phyloP scores from a whole-genome alignment of 1,140 invertebrate species.

The Nylanderia fulva region DNA sequence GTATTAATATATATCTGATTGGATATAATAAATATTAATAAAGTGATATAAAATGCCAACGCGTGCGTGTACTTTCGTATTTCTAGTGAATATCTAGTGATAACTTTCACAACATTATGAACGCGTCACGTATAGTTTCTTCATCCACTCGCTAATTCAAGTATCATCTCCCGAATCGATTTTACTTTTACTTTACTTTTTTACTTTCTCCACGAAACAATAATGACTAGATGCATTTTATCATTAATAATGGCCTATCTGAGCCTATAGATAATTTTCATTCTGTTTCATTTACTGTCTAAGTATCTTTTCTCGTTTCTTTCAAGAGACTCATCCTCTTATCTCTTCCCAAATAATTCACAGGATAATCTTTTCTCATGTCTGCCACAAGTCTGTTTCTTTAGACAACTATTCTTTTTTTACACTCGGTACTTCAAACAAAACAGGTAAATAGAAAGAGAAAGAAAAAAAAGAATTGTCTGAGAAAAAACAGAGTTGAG shows the following conservation, averaged over 20 bases:
- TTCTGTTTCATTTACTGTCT: background rate
- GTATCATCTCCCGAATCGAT: background rate
- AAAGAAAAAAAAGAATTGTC: background rate
- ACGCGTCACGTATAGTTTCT: background rate
- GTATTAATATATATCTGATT: background rate
- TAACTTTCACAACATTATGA: too few relatives aligned
- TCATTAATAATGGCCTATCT: background rate
- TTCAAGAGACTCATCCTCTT: background rate
- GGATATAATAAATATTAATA: too few relatives aligned
- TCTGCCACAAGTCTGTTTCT: background rate
- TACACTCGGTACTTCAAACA: background rate
- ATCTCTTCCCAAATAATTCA: slow-evolving; percentile 13
- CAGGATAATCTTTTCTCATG: slow-evolving; percentile 15
- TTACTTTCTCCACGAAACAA: slow-evolving; percentile 21
- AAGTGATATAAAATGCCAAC: too few relatives aligned
- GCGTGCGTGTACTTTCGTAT: too few relatives aligned
- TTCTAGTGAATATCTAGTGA: too few relatives aligned
- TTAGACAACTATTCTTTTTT: background rate
- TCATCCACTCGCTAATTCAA: background rate
- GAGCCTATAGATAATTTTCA: slow-evolving; percentile 3
- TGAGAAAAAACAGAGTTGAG: background rate
- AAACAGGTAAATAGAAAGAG: background rate
- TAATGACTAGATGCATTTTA: slow-evolving; percentile 1
- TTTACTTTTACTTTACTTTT: slow-evolving; percentile 53
- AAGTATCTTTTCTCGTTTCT: slow-evolving; percentile 34